Base-by-base conservation (phyloP, 2,113 vertebrate genomes). In the Microcebus jonahi region DNA sequence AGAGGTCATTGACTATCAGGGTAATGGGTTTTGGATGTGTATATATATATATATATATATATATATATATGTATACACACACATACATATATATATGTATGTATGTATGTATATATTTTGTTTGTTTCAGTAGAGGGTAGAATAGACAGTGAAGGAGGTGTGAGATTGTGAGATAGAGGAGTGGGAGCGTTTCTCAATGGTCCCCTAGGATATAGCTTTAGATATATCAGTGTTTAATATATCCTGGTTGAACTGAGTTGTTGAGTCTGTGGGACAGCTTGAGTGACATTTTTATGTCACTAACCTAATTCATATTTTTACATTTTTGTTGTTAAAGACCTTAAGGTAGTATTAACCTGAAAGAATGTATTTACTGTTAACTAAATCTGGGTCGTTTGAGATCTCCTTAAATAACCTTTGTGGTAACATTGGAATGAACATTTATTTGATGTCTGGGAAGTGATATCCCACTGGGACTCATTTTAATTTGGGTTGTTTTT, bases 401-500 rank as follows among this genome's bases (percentile, higher is more conserved):
- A 95, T 88, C 88, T 79, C 96, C 82, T 96, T 50, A 59, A 76
- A 85, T 53, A 63, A 25, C 75, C 97, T 96, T 83, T 70, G 42
- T 92, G 11, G 94, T 94, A 89, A 82, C 10, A 17, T 31, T 94
- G 79, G 83, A 88, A 45, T 42, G 96, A 94, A 42, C 57, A 79
- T 65, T 95, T 95, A 75, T 88, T 94, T 95, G 94, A 75, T 70
- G 71, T 96, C 86, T 96, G 23, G 97, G 95, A 45, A 75, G 83
- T 85, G 67, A 65, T 27, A 85, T 89, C 71, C 91, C 70, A 89
- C 83, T 21, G 96, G 97, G 95, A 88, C 45, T 88, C 82, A 8
- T 91, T 96, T 98, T 97, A 73, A 53, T 85, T 97, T 57, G 88
- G 48, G 85, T 68, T 68, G 21, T 94, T 95, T 98, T 87, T 96